Base-by-base conservation (phyloP, 2,888 invertebrate species). In the Melieria crassipennis region DNA sequence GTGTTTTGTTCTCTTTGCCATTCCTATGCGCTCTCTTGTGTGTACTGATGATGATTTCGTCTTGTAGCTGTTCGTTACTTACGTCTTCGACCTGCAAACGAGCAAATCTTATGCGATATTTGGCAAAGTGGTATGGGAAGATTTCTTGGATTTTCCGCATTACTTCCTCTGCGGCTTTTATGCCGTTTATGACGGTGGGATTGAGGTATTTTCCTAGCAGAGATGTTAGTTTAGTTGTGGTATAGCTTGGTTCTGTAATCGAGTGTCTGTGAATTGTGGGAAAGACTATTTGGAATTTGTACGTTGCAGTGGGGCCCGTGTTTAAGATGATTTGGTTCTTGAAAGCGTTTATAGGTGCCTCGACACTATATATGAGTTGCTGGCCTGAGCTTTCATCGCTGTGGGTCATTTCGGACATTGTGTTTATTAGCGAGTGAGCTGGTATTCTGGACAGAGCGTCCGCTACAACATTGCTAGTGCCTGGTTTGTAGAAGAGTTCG, bases 81-180 rank as follows among this genome's bases (percentile, higher is more conserved):
- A 73, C 7, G 57, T 75, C 72, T 46, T 66, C 48, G 1, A 75
- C 72, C 58, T 43, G 9, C 10, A 50, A 6, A 30, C 63, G 66
- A 10, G 72, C 64, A 55, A 55, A 71, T 11, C 70, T n/a, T 4
- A 72, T 45, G 48, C 43, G 63, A n/a, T 70, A 72, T 11, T 46
- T 61, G 9, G 46, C 56, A 48, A 75, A 72, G 55, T 74, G 52
- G 45, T 46, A 7, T n/a, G 67, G 55, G 13, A 72, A 72, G 7
- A 73, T 50, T 45, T 69, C 30, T n/a, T 75, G 74, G 2, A 76
- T 71, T 63, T 57, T 71, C 5, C 72, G 72, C 66, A 75, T 69
- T 5, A 70, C 48, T 0, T 1, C 11, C 52, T 75, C 74, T 43
- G 58, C 13, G 6, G 76, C 69, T 45, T 50, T 66, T 5, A 75